A percentile compares a stretch with the other conserved stretches of the same genome.
phyloP scores from a whole-genome alignment of 2,113 vertebrate species.

The Opisthocomus hoazin region DNA sequence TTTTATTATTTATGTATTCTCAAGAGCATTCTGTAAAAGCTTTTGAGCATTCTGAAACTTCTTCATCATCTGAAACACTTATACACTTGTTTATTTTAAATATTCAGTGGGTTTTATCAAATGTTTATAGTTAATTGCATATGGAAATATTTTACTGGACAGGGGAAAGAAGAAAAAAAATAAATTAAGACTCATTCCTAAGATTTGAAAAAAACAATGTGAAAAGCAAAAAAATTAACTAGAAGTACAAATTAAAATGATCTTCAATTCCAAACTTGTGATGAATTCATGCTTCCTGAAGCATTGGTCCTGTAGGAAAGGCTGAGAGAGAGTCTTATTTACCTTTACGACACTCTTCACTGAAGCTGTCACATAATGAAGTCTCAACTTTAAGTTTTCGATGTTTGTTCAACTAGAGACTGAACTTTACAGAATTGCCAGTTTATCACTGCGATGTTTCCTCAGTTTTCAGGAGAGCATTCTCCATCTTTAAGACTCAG shows the following conservation, averaged over 20 bases:
- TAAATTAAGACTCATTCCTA: not conserved
- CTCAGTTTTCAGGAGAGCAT: not conserved
- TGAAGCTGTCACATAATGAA: not conserved
- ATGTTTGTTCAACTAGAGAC: not conserved
- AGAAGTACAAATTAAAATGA: not conserved
- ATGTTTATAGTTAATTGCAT: not conserved
- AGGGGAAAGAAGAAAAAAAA: not conserved
- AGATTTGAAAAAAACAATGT: not conserved
- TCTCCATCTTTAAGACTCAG: not conserved
- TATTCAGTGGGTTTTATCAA: not conserved
- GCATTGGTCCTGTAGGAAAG: not conserved
- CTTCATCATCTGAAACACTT: not conserved
- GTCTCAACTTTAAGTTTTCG: not conserved
- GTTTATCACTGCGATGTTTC: not conserved
- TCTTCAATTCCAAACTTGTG: not conserved
- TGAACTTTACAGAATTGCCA: slow-evolving; percentile 31
- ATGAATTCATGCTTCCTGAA: not conserved
- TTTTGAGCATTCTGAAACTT: not conserved
- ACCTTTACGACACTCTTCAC: not conserved
- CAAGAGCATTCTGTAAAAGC: not conserved
- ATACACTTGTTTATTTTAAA: not conserved
- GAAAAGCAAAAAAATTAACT: not conserved
- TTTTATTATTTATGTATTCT: not conserved
- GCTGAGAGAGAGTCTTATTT: not conserved
- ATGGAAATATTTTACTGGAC: not conserved